Conservation (phyloP, 2,888 invertebrate genomes). For the Adelognathus sp. region DNA sequence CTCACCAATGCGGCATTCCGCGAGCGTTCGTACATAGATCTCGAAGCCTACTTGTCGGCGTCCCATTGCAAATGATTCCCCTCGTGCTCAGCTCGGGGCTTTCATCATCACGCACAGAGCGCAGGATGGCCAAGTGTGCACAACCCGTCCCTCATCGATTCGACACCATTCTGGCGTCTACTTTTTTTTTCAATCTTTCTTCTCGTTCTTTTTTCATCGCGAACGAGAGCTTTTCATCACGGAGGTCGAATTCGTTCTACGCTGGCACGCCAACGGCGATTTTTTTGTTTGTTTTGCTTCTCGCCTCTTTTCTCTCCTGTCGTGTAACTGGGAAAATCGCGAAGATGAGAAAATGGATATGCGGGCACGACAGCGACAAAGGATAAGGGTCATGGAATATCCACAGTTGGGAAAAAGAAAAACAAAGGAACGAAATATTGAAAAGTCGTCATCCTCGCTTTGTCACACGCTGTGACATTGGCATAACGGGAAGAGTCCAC, state of each 20-base stretch:
- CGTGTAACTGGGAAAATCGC: conserved; percentile 49
- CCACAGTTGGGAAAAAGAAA: not conserved
- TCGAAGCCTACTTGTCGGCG: not conserved
- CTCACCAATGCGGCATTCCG: not conserved
- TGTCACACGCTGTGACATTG: not conserved
- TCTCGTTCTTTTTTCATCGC: conserved; percentile 14
- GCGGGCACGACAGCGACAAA: not conserved
- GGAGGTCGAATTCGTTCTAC: conserved; percentile 39
- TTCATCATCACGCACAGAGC: conserved; percentile 44
- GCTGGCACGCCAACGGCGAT: conserved; percentile 11
- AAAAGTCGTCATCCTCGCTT: conserved; percentile 38
- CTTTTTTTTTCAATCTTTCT: conserved; percentile 3
- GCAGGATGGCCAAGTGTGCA: not conserved
- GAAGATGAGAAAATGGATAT: not conserved
- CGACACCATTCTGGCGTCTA: conserved; percentile 48
- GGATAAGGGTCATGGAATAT: conserved; percentile 24
- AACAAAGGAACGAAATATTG: conserved; percentile 39
- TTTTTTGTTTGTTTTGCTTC: conserved; percentile 3
- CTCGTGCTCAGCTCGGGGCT: conserved; percentile 40
- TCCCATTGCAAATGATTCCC: not conserved
- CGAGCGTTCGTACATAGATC: not conserved
- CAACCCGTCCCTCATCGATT: conserved; percentile 43
- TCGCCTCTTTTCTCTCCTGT: conserved; percentile 19
- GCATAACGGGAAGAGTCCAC: conserved; percentile 35
- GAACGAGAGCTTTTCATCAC: conserved; percentile 37